Conservation (phyloP, 2,113 vertebrate species). For the Hemicordylus capensis region DNA sequence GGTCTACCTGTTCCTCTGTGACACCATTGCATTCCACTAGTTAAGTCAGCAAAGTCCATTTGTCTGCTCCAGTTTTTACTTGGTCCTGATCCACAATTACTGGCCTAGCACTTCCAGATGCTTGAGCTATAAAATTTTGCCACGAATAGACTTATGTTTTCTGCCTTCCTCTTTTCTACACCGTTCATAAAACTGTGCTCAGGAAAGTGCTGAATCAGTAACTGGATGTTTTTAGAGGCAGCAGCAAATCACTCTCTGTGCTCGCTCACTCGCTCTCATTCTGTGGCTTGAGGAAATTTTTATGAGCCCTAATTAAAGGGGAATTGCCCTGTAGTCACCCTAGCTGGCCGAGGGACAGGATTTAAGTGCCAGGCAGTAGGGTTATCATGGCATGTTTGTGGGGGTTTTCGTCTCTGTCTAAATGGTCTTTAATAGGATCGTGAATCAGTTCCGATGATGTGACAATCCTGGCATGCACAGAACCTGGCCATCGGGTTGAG, state of each 20-base stretch:
- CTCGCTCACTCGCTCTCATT: conserved; percentile 21
- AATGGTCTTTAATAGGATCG: background rate
- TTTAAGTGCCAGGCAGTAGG: conserved; percentile 34
- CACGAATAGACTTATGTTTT: background rate
- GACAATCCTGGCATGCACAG: background rate
- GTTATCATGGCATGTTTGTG: conserved; percentile 33
- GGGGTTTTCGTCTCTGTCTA: conserved; percentile 26
- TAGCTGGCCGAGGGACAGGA: conserved; percentile 48
- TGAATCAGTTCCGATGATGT: background rate
- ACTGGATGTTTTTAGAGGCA: conserved; percentile 65
- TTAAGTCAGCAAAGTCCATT: background rate
- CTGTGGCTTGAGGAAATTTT: conserved; percentile 44
- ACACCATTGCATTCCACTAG: background rate
- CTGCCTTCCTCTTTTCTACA: conserved; percentile 8
- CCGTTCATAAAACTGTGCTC: conserved; percentile 62
- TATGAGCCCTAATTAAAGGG: conserved; percentile 67
- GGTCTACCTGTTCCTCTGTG: background rate
- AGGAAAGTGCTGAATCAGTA: conserved; percentile 73
- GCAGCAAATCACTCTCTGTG: conserved; percentile 62
- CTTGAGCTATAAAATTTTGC: conserved; percentile 50
- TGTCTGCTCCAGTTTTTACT: conserved; percentile 10
- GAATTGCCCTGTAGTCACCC: conserved; percentile 65
- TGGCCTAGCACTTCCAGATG: conserved; percentile 46
- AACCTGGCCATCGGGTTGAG: background rate
- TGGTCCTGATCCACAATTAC: conserved; percentile 7